phyloP scores from a whole-genome alignment of 2,888 invertebrate genomes.

The Vesta saturnalis region DNA sequence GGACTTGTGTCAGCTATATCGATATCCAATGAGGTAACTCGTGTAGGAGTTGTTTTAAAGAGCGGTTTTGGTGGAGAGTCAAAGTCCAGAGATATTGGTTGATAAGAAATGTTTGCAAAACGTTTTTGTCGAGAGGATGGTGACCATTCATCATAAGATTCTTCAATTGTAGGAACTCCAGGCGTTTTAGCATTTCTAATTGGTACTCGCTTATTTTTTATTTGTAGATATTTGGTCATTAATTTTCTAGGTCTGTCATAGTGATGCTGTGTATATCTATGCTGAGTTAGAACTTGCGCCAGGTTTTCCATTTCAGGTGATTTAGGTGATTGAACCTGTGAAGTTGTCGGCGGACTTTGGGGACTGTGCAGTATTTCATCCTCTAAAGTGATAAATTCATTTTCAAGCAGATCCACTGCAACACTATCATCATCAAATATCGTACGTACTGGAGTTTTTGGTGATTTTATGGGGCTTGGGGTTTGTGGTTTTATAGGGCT shows the following conservation, averaged over 20 bases:
- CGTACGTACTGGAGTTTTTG: neutral
- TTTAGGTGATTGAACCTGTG: neutral
- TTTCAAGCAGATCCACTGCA: neutral
- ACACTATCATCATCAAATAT: conserved; percentile 5
- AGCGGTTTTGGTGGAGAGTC: neutral
- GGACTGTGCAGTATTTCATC: conserved; percentile 6
- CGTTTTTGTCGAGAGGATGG: neutral
- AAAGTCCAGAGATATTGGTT: neutral
- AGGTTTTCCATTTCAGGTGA: conserved; percentile 13
- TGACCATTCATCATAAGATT: conserved; percentile 1
- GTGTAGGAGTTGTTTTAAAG: neutral
- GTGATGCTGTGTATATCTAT: conserved; percentile 22
- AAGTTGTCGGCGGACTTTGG: conserved; percentile 15
- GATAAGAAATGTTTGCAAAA: neutral
- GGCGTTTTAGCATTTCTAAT: neutral
- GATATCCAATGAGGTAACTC: neutral
- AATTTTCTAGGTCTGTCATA: conserved; percentile 17
- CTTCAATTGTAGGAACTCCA: neutral
- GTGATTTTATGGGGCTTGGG: neutral
- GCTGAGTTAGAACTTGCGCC: conserved; percentile 1
- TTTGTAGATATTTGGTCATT: conserved; percentile 11
- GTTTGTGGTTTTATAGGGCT: neutral
- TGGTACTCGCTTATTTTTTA: conserved; percentile 23
- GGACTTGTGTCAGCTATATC: neutral
- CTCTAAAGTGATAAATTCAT: neutral